A percentile compares a stretch with the other conserved stretches of the same genome.
phyloP scores from a whole-genome alignment of 2,888 invertebrate species.

The Thymelicus sylvestris region DNA sequence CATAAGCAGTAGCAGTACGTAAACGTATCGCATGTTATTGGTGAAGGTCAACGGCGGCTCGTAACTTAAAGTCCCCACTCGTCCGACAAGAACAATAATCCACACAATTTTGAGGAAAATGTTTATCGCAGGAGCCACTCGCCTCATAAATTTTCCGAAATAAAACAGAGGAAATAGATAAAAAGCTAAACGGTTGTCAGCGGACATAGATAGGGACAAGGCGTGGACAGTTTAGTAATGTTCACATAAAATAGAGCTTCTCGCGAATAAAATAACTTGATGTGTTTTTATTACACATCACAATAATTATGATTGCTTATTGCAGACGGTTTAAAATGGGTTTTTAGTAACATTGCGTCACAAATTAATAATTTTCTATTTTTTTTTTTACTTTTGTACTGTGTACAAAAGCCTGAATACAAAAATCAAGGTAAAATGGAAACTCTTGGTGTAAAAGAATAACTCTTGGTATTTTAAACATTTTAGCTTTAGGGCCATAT shows the following conservation, averaged over 20 bases:
- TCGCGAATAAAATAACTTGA: constrained; percentile 1
- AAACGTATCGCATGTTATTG: constrained; percentile 45
- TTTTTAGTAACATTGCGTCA: too few species aligned
- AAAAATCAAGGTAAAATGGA: too few species aligned
- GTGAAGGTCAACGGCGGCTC: constrained; percentile 68
- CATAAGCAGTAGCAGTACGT: constrained; percentile 37
- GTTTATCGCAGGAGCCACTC: constrained; percentile 80
- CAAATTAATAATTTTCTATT: too few species aligned
- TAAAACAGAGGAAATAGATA: constrained; percentile 79
- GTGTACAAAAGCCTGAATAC: too few species aligned
- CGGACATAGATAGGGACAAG: constrained; percentile 54
- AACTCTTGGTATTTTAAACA: too few species aligned
- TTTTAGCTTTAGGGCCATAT: too few species aligned
- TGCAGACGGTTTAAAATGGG: too few species aligned
- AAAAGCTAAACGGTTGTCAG: constrained; percentile 72
- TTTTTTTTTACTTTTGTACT: too few species aligned
- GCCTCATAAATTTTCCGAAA: constrained; percentile 77
- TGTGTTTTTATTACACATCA: not conserved
- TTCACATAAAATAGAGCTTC: constrained; percentile 30
- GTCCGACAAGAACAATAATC: constrained; percentile 80
- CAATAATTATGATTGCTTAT: not conserved
- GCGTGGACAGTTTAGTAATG: constrained; percentile 55
- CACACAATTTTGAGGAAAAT: constrained; percentile 74
- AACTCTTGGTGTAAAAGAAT: too few species aligned
- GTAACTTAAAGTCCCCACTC: constrained; percentile 72